These are phyloP conservation scores for Amiota communis DNA, from an alignment of 2,888 invertebrate species.

Conservation along the genomic window DNA sequence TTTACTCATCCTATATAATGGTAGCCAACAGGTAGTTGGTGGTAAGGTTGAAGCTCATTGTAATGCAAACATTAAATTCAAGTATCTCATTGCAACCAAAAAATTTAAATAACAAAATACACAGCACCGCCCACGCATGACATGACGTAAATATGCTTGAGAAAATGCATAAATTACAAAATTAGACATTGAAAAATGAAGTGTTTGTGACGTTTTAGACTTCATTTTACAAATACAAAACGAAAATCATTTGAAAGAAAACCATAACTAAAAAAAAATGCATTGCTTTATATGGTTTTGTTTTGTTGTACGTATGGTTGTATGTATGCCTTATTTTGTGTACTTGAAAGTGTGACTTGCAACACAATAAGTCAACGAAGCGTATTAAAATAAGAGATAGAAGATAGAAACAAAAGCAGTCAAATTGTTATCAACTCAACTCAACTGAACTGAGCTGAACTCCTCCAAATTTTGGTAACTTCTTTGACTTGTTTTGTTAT, in stretches of 20 bases:
- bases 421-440: no score
- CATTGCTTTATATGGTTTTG: neutral
- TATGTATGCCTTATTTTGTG: conserved; percentile 40
- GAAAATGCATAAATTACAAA: conserved; percentile 48
- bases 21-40: neutral
- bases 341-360: conserved; percentile 55
- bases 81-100: neutral
- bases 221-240: neutral
- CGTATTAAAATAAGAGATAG: conserved; percentile 34
- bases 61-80: neutral
- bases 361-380: conserved; percentile 57
- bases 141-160: conserved; percentile 35
- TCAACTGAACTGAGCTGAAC: no score
- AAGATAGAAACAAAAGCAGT: no score
- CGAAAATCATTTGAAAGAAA: neutral
- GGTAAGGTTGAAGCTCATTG: neutral
- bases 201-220: neutral
- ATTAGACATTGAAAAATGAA: neutral
- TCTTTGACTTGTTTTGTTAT: no score
- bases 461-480: no score
- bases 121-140: conserved; percentile 44
- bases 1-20: neutral
- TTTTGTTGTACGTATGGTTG: neutral
- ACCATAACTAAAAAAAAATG: neutral
- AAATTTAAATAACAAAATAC: conserved; percentile 12